phyloP scores from a whole-genome alignment of 2,888 invertebrate genomes.

The Epinotia demarniana region DNA sequence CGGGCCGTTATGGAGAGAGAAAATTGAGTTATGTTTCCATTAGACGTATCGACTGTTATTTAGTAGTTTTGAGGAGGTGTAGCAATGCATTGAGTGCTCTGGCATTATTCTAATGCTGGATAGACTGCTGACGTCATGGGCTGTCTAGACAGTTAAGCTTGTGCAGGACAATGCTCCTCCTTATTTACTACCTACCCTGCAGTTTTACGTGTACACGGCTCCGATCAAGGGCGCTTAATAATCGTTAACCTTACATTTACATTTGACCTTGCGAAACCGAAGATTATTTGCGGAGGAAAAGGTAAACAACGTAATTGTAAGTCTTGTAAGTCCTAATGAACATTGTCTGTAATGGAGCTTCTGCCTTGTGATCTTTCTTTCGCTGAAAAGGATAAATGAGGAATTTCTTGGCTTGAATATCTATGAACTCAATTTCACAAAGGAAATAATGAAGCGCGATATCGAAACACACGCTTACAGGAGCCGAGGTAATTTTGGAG shows the following conservation, averaged over 20 bases:
- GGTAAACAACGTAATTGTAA: neutral
- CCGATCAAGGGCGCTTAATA: neutral
- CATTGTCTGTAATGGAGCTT: neutral
- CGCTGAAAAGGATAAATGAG: neutral
- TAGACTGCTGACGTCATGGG: slow-evolving; percentile 42
- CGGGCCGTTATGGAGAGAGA: neutral
- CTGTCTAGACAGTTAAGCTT: slow-evolving; percentile 37
- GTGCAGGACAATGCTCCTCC: slow-evolving; percentile 32
- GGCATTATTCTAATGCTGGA: slow-evolving; percentile 27
- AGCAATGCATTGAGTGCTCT: slow-evolving; percentile 33
- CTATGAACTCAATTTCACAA: slow-evolving; percentile 5
- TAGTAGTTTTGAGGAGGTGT: slow-evolving; percentile 21
- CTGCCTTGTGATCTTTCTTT: neutral
- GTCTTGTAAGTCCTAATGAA: neutral
- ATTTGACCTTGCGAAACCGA: neutral
- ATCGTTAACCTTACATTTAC: neutral
- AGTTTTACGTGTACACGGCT: slow-evolving; percentile 9
- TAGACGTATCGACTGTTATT: neutral
- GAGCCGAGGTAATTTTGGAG: slow-evolving; percentile 4
- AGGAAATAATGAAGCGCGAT: slow-evolving; percentile 1
- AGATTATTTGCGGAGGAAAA: neutral
- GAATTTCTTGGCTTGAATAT: neutral
- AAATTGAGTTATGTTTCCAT: slow-evolving; percentile 6
- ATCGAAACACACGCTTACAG: slow-evolving; percentile 3
- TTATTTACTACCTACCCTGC: slow-evolving; percentile 30